Conservation (phyloP, 2,888 invertebrate genomes). For the Cremastinae sp. region DNA sequence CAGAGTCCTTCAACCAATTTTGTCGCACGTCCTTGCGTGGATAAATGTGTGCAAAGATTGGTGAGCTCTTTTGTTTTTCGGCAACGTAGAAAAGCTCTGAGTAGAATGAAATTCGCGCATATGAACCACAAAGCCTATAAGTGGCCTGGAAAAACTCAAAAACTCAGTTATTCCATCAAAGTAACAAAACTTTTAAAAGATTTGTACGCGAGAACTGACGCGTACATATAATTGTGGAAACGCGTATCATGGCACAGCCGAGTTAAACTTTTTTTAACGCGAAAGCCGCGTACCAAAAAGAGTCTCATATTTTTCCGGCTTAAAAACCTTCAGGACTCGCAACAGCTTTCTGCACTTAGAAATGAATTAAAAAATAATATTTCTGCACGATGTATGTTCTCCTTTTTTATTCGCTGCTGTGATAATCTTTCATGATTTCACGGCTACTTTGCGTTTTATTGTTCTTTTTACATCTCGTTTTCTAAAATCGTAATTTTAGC, state of each 20-base stretch:
- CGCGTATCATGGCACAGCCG: conserved; percentile 32
- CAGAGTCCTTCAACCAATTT: conserved; percentile 56
- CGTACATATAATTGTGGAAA: conserved; percentile 12
- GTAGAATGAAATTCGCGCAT: conserved; percentile 14
- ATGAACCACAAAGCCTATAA: conserved; percentile 17
- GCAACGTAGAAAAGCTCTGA: conserved; percentile 27
- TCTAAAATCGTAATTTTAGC: conserved; percentile 38
- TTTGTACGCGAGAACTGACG: conserved; percentile 12
- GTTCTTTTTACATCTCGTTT: not conserved
- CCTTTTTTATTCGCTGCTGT: not conserved
- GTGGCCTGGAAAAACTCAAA: conserved; percentile 42
- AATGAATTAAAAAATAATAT: too few relatives aligned
- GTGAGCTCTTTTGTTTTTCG: conserved; percentile 43
- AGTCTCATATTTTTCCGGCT: too few relatives aligned
- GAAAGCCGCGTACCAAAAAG: too few relatives aligned
- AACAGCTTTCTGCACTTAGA: not conserved
- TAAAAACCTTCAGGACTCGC: too few relatives aligned
- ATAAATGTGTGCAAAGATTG: conserved; percentile 39
- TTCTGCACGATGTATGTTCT: not conserved
- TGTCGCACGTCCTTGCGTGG: too few relatives aligned
- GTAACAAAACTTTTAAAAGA: conserved; percentile 38
- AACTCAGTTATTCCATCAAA: conserved; percentile 44
- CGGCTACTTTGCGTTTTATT: not conserved
- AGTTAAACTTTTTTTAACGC: too few relatives aligned
- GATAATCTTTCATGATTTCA: not conserved